Evolutionary conservation across 2,113 vertebrate species (phyloP), one percentile per base, ranked within the genome.

Genomic region (Herpailurus yagouaroundi): DNA sequence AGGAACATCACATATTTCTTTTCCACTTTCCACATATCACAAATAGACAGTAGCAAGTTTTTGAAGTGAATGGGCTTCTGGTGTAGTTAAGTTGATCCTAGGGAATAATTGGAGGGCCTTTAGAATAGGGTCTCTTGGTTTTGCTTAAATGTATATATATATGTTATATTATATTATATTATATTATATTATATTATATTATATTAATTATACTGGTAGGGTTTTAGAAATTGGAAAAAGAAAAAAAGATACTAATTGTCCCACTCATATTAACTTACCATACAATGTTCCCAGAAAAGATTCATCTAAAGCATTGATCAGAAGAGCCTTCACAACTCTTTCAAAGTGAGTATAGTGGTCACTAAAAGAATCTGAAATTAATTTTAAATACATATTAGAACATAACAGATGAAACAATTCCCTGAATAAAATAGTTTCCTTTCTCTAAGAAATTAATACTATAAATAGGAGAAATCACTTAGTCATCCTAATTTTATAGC

Each of bases 261-360:
- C 12, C 48, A 87, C 55, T 91, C 15, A 77, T 74, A 92, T 31
- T 69, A 85, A 98, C 99, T 99, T 98, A 99, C 99, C 98, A 97
- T 99, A 99, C 79, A 99, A 97, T 8, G 99, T 99, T 83, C 85
- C 95, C 97, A 99, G 98, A 95, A 99, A 99, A 89, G 95, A 98
- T 13, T 91, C 85, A 97, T 99, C 99, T 60, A 99, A 94, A 52
- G 99, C 98, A 97, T 99, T 99, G 97, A 99, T 99, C 48, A 99
- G 98, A 96, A 99, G 98, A 80, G 99, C 99, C 84, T 99, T 99
- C 82, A 99, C 98, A 95, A 99, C 98, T 98, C 98, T 98, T 98
- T 99, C 97, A 97, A 99, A 99, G 95, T 99, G 99, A 52, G 97
- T 98, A 31, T 96, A 98, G 97, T 97, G 99, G 82, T 99, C 98